Percentiles rank a stretch among this genome's conserved stretches.
Evolutionary conservation across 2,113 vertebrate genomes (phyloP).

Genomic region (Tichodroma muraria): DNA sequence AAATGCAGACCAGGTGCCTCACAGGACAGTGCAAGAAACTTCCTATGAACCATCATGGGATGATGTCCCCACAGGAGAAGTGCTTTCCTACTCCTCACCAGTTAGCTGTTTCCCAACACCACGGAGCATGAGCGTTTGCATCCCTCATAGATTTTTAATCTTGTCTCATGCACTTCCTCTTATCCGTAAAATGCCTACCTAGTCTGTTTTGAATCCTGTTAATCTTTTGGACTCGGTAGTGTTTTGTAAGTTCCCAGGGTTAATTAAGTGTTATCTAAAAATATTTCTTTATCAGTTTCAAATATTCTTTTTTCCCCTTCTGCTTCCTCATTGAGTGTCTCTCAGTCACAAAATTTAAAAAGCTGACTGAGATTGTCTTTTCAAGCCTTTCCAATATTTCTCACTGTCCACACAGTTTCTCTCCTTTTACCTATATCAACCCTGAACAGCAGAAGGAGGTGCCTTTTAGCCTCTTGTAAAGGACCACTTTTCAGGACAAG

Average conservation of each 20-base stretch:
- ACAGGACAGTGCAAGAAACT: background rate
- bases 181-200: background rate
- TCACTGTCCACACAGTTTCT: background rate
- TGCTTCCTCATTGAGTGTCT: background rate
- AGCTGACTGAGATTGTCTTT: background rate
- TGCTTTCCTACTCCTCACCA: background rate
- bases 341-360: background rate
- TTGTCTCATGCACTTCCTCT: background rate
- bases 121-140: background rate
- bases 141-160: background rate
- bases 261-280: conserved; percentile 6
- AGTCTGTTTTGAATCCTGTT: background rate
- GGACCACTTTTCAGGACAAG: background rate
- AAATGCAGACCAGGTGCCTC: background rate
- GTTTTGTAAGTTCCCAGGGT: background rate
- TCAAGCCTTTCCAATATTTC: background rate
- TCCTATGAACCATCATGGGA: background rate
- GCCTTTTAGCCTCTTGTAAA: background rate
- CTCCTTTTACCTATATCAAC: background rate
- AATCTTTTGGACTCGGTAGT: background rate
- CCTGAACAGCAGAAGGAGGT: background rate
- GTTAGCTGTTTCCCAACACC: background rate
- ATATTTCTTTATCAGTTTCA: background rate
- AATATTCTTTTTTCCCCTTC: background rate
- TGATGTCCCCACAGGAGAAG: background rate